These are phyloP conservation scores for Oncorhynchus clarkii DNA, from an alignment of 2,113 vertebrate genomes.

Conservation along the genomic window DNA sequence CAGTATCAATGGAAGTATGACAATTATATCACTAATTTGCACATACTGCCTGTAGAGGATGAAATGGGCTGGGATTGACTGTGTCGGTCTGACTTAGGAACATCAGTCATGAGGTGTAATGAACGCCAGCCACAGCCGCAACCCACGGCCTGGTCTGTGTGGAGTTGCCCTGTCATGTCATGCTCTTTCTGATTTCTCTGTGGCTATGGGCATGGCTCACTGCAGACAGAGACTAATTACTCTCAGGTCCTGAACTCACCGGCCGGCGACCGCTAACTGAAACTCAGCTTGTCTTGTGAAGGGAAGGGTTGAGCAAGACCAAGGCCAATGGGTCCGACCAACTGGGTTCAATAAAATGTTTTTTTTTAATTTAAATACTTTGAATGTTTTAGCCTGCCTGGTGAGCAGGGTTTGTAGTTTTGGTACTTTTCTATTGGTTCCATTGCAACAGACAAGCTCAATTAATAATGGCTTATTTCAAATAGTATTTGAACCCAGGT, in stretches of 20 bases:
- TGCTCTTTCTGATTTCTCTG: slow-evolving; percentile 4
- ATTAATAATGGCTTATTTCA: too few relatives aligned
- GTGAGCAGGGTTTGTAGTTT: not conserved
- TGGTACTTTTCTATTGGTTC: too few relatives aligned
- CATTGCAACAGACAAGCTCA: not conserved
- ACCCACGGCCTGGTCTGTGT: not conserved
- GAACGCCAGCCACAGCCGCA: not conserved
- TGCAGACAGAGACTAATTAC: slow-evolving; percentile 16
- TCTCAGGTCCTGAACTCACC: slow-evolving; percentile 17
- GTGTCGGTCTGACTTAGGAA: too few relatives aligned
- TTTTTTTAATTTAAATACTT: too few relatives aligned
- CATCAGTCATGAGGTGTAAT: not conserved
- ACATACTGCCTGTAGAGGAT: too few relatives aligned
- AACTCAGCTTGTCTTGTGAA: slow-evolving; percentile 7
- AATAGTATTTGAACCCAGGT: not conserved
- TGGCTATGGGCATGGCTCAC: not conserved
- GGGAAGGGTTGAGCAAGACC: not conserved
- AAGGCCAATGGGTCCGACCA: not conserved
- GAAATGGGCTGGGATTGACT: too few relatives aligned
- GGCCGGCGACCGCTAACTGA: slow-evolving; percentile 19
- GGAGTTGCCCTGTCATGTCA: not conserved
- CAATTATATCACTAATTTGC: not conserved
- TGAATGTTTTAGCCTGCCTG: too few relatives aligned
- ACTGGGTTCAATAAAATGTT: too few relatives aligned
- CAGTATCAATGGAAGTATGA: too few relatives aligned